phyloP scores from a whole-genome alignment of 2,113 vertebrate species.

The Misgurnus anguillicaudatus region DNA sequence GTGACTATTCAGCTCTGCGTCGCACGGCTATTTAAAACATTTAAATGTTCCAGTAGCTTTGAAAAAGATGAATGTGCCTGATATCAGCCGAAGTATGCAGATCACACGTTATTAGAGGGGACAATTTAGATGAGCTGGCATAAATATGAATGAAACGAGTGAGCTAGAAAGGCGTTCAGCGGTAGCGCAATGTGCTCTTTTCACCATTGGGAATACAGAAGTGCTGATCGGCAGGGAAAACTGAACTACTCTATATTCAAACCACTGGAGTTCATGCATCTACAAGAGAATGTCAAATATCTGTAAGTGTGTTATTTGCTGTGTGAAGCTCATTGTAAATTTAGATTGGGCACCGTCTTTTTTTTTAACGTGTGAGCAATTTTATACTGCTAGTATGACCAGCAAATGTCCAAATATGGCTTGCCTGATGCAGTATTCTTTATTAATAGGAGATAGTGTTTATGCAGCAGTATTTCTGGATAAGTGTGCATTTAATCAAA shows the following conservation, averaged over 20 bases:
- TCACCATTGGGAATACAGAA: constrained; percentile 66
- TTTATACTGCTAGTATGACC: constrained; percentile 28
- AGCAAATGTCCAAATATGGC: constrained; percentile 3
- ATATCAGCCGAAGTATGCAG: constrained; percentile 43
- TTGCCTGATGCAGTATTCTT: constrained; percentile 31
- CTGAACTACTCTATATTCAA: constrained; percentile 45
- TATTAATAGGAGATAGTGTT: constrained; percentile 31
- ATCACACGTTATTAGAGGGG: constrained; percentile 49
- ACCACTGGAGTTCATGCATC: constrained; percentile 49
- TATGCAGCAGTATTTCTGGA: constrained; percentile 25
- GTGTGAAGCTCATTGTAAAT: constrained; percentile 60
- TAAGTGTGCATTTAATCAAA: not conserved
- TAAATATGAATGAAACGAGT: constrained; percentile 43
- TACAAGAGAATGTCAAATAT: constrained; percentile 67
- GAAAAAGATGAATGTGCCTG: constrained; percentile 30
- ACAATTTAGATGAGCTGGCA: constrained; percentile 51
- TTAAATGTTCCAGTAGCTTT: constrained; percentile 28
- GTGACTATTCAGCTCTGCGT: not conserved
- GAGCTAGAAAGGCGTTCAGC: constrained; percentile 38
- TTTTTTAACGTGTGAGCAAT: constrained; percentile 42
- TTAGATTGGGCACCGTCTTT: constrained; percentile 55
- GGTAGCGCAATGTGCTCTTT: constrained; percentile 60
- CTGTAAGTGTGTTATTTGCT: constrained; percentile 66
- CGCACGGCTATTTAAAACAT: not conserved
- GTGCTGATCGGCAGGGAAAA: constrained; percentile 65